Base-by-base conservation (phyloP, 2,113 vertebrate genomes). In the Mugil cephalus region DNA sequence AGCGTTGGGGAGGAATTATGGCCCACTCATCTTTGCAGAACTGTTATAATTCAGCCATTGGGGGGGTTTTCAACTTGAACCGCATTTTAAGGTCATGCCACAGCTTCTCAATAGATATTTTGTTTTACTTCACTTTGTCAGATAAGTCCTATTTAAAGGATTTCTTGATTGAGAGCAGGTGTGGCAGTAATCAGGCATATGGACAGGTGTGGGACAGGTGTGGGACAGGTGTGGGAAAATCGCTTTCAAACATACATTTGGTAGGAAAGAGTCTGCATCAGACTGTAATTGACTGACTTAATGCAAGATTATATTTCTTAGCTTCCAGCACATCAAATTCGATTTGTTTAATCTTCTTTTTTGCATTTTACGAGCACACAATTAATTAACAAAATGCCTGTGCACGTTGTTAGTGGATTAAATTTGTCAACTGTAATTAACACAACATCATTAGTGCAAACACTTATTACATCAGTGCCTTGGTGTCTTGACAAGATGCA, bases 351-450 rank as follows among this genome's bases (percentile, higher is more conserved):
- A 74, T 84, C 40, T 76, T 82, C 62, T 69, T 36, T 69, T 81
- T 79, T 63, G 48, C 59, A 69, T 42, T 87, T 77, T 70, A 61
- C 69, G 84, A 40, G 34, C 42, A 34, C 43, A 71, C 60, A 80
- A 56, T 84, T 84, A 80, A 88, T 87, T 84, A 78, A 66, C 66
- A 56, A 67, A 86, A 80, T 66, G 77, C 56, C 24, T 50, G 15
- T 68, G 56, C 61, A 55, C 78, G 58, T 79, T 82, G 77, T 87
- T 84, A 79, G 52, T 52, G 43, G 56, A 84, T 74, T 66, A 45
- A 69, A 77, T 76, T 30, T 55, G 73, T 78, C 75, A 74, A 35
- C 54, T 62, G 43, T 69, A 76, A 85, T 80, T 54, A 85, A 85
- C 46, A 64, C 21, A 52, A 67, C 75, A 68, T 80, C 73, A 69